Conservation (phyloP, 2,888 invertebrate species). For the Tinea trinotella region DNA sequence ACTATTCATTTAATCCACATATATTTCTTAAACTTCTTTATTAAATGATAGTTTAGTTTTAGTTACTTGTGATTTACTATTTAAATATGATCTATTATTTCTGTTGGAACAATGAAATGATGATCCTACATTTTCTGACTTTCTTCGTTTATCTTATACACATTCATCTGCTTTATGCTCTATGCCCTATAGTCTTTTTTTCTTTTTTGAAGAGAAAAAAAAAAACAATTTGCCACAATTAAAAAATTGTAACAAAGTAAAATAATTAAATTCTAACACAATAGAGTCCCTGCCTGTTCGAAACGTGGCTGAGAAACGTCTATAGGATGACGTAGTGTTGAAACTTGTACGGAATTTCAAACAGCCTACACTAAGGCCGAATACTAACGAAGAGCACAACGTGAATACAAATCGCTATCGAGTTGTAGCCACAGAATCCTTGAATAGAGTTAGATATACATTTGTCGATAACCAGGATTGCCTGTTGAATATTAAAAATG, state of each 20-base stretch:
- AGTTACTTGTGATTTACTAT: background rate
- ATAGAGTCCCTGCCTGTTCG: conserved; percentile 42
- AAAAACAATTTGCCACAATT: no score
- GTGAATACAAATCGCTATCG: conserved; percentile 16
- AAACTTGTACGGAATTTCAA: conserved; percentile 51
- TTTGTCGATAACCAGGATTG: background rate
- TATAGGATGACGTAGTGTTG: conserved; percentile 52
- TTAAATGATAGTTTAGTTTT: background rate
- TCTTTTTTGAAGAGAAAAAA: no score
- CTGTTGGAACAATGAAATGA: background rate
- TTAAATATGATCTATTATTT: background rate
- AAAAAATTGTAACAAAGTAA: no score
- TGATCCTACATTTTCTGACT: no score
- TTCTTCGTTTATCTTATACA: no score
- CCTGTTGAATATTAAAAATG: conserved; percentile 11
- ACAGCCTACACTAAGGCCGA: conserved; percentile 28
- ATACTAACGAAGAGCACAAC: conserved; percentile 33
- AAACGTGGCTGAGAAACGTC: conserved; percentile 32
- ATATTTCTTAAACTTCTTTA: background rate
- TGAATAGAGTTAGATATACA: conserved; percentile 12
- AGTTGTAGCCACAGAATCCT: conserved; percentile 2
- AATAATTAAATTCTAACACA: no score
- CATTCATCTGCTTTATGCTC: no score
- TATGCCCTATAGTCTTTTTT: no score
- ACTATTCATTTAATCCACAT: background rate